These are phyloP conservation scores for Parotia lawesii DNA, from an alignment of 2,113 vertebrate genomes.

Conservation along the genomic window DNA sequence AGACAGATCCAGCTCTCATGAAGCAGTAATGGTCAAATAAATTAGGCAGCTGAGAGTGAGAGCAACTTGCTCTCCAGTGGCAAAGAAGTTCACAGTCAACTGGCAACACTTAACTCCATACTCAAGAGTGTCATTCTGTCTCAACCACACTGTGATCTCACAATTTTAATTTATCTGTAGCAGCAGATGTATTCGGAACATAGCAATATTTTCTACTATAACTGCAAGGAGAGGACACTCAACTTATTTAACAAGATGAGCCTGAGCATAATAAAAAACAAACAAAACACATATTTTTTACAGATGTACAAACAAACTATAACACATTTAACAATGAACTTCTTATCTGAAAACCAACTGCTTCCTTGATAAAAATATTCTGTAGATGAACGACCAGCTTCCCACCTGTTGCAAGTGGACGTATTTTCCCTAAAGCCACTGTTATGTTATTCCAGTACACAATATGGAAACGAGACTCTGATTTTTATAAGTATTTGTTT, in stretches of 20 bases:
- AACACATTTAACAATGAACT: neutral
- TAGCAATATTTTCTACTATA: neutral
- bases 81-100: neutral
- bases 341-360: neutral
- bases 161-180: neutral
- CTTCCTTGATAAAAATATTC: neutral
- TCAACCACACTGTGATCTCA: neutral
- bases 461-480: neutral
- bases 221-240: neutral
- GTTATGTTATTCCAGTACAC: accelerated
- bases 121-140: neutral
- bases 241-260: neutral
- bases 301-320: neutral
- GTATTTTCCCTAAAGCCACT: neutral
- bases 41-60: neutral
- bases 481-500: neutral
- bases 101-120: neutral
- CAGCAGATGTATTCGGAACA: neutral
- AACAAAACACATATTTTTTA: neutral
- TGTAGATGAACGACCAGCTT: neutral
- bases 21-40: neutral
- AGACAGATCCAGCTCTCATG: neutral
- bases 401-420: neutral
- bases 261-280: neutral
- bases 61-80: neutral